phyloP scores from a whole-genome alignment of 2,888 invertebrate genomes.

The Chrysolina haemoptera region DNA sequence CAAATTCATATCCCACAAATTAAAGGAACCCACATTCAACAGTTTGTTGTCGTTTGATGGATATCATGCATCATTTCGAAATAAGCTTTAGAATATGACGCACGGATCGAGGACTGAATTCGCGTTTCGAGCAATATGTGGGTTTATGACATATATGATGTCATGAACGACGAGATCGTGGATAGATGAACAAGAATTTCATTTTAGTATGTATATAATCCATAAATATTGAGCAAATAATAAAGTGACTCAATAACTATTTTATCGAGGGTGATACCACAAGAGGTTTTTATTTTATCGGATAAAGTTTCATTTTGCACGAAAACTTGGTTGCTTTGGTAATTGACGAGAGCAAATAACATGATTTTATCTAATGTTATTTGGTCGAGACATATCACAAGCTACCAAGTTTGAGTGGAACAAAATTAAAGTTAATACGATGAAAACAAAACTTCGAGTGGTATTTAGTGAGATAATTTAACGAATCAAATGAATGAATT shows the following conservation, averaged over 20 bases:
- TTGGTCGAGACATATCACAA: too few species aligned
- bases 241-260: neutral
- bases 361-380: too few species aligned
- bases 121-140: neutral
- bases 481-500: too few species aligned
- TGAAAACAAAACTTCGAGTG: too few species aligned
- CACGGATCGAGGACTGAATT: constrained; percentile 7
- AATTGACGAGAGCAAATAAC: too few species aligned
- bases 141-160: constrained; percentile 3
- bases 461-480: too few species aligned
- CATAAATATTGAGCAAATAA: neutral
- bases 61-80: constrained; percentile 10
- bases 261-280: too few species aligned
- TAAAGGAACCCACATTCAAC: neutral
- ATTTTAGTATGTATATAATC: neutral
- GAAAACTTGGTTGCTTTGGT: too few species aligned
- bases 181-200: neutral
- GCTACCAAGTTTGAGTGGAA: too few species aligned
- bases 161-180: constrained; percentile 10
- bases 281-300: too few species aligned
- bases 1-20: neutral
- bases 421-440: too few species aligned
- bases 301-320: too few species aligned
- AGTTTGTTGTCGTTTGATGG: constrained; percentile 1
- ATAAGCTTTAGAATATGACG: constrained; percentile 2